phyloP scores from a whole-genome alignment of 2,113 vertebrate genomes.

The Strigops habroptila region DNA sequence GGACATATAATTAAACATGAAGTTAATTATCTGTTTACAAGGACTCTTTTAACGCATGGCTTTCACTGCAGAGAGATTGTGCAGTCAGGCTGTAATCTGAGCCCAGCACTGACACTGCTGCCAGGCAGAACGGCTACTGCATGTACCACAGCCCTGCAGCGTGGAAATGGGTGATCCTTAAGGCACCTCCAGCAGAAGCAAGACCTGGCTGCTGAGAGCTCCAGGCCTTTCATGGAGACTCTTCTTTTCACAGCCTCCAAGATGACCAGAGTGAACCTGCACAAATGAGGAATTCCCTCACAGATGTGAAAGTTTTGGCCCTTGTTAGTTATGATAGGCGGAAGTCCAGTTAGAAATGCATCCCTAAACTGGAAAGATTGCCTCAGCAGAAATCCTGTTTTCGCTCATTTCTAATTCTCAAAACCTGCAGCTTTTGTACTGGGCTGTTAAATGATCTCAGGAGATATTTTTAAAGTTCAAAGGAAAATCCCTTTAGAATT shows the following conservation, averaged over 20 bases:
- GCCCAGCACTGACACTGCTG: neutral
- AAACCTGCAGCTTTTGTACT: neutral
- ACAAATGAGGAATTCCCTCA: neutral
- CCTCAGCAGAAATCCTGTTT: neutral
- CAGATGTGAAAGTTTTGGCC: neutral
- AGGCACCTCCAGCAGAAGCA: neutral
- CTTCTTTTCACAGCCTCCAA: neutral
- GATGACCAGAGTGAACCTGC: neutral
- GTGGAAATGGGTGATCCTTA: accelerated
- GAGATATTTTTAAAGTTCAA: neutral
- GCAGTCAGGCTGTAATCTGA: neutral
- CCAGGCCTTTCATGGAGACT: neutral
- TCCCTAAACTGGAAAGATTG: neutral
- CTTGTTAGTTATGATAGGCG: neutral
- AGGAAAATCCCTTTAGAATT: neutral
- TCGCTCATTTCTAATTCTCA: neutral
- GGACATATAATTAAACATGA: neutral
- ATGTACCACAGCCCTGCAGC: accelerated
- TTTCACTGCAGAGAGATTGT: neutral
- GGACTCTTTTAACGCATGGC: neutral
- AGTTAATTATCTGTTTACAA: constrained; percentile 3
- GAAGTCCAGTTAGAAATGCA: neutral
- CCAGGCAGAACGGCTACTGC: neutral
- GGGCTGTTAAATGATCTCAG: neutral
- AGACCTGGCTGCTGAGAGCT: neutral